These are phyloP conservation scores for Scaeva pyrastri DNA, from an alignment of 2,888 invertebrate genomes.

Conservation along the genomic window DNA sequence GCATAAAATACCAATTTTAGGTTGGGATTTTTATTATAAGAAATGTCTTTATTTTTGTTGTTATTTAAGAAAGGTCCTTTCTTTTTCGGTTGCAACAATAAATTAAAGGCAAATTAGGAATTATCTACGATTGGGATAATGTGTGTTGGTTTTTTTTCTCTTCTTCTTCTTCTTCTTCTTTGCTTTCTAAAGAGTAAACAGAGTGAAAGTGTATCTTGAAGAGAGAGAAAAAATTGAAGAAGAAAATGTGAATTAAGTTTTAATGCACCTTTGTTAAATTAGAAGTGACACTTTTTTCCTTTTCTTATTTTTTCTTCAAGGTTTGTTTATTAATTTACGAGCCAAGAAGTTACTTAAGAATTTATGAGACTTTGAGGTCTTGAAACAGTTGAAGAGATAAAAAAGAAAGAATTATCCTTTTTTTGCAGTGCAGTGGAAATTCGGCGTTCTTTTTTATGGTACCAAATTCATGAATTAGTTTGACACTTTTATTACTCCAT, in stretches of 20 bases:
- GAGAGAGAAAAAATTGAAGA: not conserved
- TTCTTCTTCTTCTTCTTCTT: not conserved
- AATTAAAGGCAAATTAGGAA: slow-evolving; percentile 83
- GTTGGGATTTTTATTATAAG: slow-evolving; percentile 83
- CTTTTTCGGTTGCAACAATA: slow-evolving; percentile 79
- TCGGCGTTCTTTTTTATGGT: too few species aligned
- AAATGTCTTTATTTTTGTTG: slow-evolving; percentile 82
- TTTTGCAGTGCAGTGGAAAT: too few species aligned
- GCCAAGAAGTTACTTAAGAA: slow-evolving; percentile 52
- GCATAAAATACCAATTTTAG: slow-evolving; percentile 76
- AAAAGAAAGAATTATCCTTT: not conserved
- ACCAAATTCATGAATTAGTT: too few species aligned
- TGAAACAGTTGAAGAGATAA: not conserved
- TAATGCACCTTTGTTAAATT: slow-evolving; percentile 74
- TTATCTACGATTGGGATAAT: slow-evolving; percentile 81
- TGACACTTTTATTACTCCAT: too few species aligned
- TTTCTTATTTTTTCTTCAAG: slow-evolving; percentile 12
- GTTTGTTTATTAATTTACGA: slow-evolving; percentile 69
- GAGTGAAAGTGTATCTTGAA: slow-evolving; percentile 22
- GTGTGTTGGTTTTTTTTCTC: slow-evolving; percentile 36
- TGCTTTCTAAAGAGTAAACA: not conserved
- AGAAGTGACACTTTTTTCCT: slow-evolving; percentile 68
- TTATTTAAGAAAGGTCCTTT: slow-evolving; percentile 38
- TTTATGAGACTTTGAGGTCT: slow-evolving; percentile 42
- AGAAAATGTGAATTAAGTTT: slow-evolving; percentile 70